Percentiles rank a stretch among this genome's conserved stretches.
These are phyloP conservation scores for Mustelus asterias DNA, from an alignment of 2,113 vertebrate species.

Conservation along the genomic window DNA sequence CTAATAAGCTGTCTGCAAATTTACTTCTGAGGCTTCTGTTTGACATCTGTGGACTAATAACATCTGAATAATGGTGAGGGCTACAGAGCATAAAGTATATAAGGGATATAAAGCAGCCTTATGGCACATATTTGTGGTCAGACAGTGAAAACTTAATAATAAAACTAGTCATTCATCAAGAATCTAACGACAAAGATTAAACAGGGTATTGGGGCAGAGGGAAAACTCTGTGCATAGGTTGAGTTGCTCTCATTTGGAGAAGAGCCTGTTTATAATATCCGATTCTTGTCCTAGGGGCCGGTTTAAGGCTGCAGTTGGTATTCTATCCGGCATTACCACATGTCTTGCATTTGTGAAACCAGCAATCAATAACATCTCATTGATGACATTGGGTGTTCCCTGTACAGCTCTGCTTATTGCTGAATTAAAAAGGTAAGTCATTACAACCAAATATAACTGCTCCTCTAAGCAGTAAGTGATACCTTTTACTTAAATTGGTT, in stretches of 20 bases:
- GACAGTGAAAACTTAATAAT: neutral
- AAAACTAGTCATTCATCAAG: conserved; percentile 13
- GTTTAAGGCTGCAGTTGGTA: conserved; percentile 85
- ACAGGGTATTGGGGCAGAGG: neutral
- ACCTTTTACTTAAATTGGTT: neutral
- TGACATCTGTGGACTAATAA: neutral
- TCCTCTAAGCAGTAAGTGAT: neutral
- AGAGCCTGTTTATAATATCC: neutral
- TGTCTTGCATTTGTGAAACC: conserved; percentile 91
- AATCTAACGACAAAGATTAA: neutral
- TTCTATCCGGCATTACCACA: conserved; percentile 85
- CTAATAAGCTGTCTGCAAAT: neutral
- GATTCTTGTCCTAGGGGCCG: conserved; percentile 61
- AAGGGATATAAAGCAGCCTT: neutral
- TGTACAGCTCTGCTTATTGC: conserved; percentile 82
- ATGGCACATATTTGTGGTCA: neutral
- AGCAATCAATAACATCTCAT: conserved; percentile 84
- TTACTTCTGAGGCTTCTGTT: neutral
- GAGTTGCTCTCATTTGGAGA: conserved; percentile 20
- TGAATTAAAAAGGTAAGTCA: conserved; percentile 79
- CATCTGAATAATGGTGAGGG: neutral
- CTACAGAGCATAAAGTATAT: neutral
- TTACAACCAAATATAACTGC: neutral
- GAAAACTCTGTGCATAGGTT: conserved; percentile 36
- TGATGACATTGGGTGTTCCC: conserved; percentile 89